phyloP scores from a whole-genome alignment of 2,797 vertebrate genomes.

The Myiotriccus ornatus region DNA sequence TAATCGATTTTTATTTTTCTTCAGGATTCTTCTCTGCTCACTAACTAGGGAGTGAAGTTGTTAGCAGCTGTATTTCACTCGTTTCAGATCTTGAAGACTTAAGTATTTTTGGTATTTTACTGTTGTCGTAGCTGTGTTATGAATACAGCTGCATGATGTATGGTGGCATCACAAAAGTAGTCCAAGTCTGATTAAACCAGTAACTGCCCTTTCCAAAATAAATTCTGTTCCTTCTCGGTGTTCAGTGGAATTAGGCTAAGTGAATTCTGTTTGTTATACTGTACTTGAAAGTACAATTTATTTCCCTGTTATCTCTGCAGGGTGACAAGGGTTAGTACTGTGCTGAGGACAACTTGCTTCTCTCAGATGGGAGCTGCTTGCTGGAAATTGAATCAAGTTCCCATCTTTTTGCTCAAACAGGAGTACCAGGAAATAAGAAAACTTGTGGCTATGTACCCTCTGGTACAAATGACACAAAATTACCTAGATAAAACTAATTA shows the following conservation, averaged over 20 bases:
- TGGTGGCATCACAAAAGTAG: neutral
- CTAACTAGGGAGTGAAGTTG: neutral
- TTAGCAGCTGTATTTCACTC: neutral
- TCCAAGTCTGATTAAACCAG: neutral
- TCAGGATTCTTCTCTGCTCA: neutral
- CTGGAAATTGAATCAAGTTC: neutral
- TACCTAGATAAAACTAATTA: conserved; percentile 59
- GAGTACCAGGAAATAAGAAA: neutral
- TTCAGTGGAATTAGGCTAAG: neutral
- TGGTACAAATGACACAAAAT: conserved; percentile 8
- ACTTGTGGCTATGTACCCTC: neutral
- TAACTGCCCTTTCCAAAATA: conserved; percentile 16
- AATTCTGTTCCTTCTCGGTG: neutral
- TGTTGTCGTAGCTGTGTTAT: neutral
- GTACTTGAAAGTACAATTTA: neutral
- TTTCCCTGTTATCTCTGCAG: neutral
- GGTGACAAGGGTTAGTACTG: neutral
- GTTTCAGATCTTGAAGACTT: neutral
- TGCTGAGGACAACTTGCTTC: neutral
- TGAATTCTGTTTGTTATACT: neutral
- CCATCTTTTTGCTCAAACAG: neutral
- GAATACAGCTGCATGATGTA: neutral
- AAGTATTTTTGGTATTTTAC: neutral
- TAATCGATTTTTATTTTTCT: neutral
- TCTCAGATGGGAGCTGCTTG: neutral